A percentile compares a stretch with the other conserved stretches of the same genome.
phyloP scores from a whole-genome alignment of 2,797 vertebrate genomes.

The Lutjanus argentimaculatus region DNA sequence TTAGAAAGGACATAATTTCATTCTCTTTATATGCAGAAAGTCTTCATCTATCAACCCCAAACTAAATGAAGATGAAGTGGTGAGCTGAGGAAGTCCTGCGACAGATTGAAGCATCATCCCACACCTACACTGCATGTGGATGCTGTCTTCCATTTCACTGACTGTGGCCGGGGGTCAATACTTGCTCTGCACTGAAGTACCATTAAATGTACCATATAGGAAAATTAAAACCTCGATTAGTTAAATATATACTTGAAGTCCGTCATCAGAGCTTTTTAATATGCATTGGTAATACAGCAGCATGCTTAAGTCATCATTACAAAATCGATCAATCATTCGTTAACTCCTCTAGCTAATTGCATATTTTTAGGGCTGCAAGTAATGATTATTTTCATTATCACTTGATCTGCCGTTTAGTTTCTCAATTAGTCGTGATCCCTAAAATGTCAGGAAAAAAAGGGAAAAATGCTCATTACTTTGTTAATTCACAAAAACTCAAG shows the following conservation, averaged over 20 bases:
- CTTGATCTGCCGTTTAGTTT: background rate
- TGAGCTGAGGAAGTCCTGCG: background rate
- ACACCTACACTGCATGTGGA: background rate
- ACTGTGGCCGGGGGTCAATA: background rate
- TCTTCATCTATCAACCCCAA: conserved; percentile 26
- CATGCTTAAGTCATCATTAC: background rate
- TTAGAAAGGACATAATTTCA: conserved; percentile 32
- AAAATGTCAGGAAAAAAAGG: background rate
- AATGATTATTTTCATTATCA: background rate
- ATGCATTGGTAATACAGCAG: background rate
- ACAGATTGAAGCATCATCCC: conserved; percentile 19
- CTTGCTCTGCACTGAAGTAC: background rate
- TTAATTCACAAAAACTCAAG: too few relatives aligned
- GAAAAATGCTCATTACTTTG: background rate
- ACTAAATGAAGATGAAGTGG: conserved; percentile 7
- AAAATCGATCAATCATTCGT: conserved; percentile 6
- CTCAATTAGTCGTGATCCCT: background rate
- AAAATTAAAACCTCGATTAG: conserved; percentile 3
- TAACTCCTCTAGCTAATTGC: background rate
- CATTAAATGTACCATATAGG: background rate
- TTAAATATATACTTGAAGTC: background rate
- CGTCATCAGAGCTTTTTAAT: background rate
- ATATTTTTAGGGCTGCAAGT: background rate
- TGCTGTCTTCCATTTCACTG: background rate
- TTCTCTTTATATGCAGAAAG: conserved; percentile 59